Percentiles rank a stretch among this genome's conserved stretches.
Conservation (phyloP, 1,140 invertebrate species). For the Phymorhynchus buccinoides region DNA sequence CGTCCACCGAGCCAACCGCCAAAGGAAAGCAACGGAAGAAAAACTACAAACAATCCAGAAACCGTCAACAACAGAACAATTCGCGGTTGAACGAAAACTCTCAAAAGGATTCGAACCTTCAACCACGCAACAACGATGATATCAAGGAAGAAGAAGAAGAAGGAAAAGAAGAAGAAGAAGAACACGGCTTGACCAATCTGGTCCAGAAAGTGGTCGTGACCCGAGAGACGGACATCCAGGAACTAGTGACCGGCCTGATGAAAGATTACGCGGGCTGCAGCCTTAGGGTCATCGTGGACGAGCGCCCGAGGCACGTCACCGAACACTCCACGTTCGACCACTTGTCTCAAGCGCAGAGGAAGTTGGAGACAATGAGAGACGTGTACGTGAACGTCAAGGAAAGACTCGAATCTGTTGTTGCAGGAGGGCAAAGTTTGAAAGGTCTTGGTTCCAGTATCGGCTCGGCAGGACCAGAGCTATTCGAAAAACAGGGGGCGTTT, state of each 20-base stretch:
- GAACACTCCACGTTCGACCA: background rate
- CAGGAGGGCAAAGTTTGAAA: background rate
- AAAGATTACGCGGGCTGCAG: background rate
- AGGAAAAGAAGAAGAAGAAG: too few species aligned
- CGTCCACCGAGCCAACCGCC: background rate
- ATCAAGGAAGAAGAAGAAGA: background rate
- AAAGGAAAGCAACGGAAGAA: background rate
- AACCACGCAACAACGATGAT: background rate
- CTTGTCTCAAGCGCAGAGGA: background rate
- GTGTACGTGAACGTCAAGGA: background rate
- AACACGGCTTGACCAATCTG: background rate
- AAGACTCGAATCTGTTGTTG: background rate
- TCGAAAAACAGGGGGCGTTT: too few species aligned
- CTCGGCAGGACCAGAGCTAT: too few species aligned
- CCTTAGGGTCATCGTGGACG: slow-evolving; percentile 23
- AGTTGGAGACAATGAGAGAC: background rate
- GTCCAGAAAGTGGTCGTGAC: background rate
- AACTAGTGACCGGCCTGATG: background rate
- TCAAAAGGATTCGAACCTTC: background rate
- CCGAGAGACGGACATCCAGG: background rate
- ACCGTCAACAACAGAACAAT: background rate
- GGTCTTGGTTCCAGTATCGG: too few species aligned
- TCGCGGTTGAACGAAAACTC: background rate
- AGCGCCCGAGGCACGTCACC: background rate
- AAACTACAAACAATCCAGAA: background rate